Conservation (phyloP, 2,888 invertebrate species). For the Choreutis nemorana region DNA sequence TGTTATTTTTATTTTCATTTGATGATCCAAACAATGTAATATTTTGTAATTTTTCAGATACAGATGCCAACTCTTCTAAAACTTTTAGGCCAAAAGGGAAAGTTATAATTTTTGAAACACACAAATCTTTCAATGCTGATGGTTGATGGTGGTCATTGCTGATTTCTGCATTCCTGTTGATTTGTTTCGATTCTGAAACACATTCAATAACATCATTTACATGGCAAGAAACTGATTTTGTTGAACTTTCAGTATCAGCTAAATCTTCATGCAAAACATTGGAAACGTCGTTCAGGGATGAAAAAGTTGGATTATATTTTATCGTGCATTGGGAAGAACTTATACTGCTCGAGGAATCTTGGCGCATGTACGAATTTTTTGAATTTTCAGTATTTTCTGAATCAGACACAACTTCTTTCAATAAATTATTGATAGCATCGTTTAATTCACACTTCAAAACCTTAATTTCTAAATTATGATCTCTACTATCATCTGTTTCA, state of each 20-base stretch:
- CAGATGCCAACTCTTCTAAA: conserved; percentile 72
- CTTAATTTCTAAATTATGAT: conserved; percentile 47
- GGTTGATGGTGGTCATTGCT: conserved; percentile 27
- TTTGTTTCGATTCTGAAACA: conserved; percentile 34
- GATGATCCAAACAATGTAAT: conserved; percentile 26
- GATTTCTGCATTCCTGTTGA: conserved; percentile 11
- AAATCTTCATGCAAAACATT: conserved; percentile 60
- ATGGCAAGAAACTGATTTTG: conserved; percentile 25
- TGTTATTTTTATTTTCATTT: conserved; percentile 9
- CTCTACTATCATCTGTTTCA: conserved; percentile 9
- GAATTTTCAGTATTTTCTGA: conserved; percentile 29
- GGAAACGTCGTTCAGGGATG: conserved; percentile 68
- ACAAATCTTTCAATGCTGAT: conserved; percentile 68
- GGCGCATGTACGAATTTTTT: conserved; percentile 46
- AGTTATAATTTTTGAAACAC: conserved; percentile 69
- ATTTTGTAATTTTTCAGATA: conserved; percentile 63
- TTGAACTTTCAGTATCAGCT: conserved; percentile 20
- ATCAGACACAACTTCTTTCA: conserved; percentile 48
- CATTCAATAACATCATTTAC: conserved; percentile 53
- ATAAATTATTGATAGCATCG: conserved; percentile 52
- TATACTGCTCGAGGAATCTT: conserved; percentile 69
- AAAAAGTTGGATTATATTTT: conserved; percentile 69
- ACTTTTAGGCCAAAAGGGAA: conserved; percentile 76
- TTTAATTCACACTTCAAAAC: conserved; percentile 54
- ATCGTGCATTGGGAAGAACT: conserved; percentile 76